Percentiles rank a stretch among this genome's conserved stretches.
These are phyloP conservation scores for Stylophora pistillata DNA, from an alignment of 64 coral and sea anemone species.

Conservation along the genomic window DNA sequence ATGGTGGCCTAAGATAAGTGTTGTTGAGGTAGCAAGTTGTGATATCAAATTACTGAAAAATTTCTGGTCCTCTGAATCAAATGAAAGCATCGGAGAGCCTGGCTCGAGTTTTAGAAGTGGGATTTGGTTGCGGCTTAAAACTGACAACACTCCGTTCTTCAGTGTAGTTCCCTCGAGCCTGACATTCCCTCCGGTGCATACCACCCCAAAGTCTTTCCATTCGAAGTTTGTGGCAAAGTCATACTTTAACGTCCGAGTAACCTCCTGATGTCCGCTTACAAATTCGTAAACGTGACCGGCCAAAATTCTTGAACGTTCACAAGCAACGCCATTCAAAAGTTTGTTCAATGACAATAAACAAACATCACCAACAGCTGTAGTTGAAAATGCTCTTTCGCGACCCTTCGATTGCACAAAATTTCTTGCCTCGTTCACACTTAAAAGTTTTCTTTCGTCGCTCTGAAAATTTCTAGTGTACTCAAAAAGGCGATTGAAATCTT, in stretches of 20 bases:
- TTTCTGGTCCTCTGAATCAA: constrained; percentile 62
- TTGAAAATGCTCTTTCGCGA: constrained; percentile 9
- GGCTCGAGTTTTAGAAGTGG: constrained; percentile 63
- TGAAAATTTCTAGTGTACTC: constrained; percentile 63
- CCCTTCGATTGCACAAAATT: constrained; percentile 10
- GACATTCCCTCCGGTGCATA: neutral
- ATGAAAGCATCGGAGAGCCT: constrained; percentile 52
- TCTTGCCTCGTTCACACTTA: constrained; percentile 37
- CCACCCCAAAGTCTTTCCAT: constrained; percentile 72
- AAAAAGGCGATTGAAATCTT: constrained; percentile 82
- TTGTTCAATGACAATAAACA: constrained; percentile 61
- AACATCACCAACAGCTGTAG: constrained; percentile 7
- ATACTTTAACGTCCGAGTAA: constrained; percentile 54
- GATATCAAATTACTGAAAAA: constrained; percentile 76
- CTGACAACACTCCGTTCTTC: constrained; percentile 65
- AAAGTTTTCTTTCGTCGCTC: constrained; percentile 42
- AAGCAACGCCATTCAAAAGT: constrained; percentile 71
- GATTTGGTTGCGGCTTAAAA: constrained; percentile 29
- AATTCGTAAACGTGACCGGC: constrained; percentile 50
- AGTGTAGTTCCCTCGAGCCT: neutral
- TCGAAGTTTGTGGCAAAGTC: constrained; percentile 50
- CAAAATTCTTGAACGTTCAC: constrained; percentile 63
- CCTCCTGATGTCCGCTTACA: constrained; percentile 69
- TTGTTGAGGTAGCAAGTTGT: constrained; percentile 68
- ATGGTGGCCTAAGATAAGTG: constrained; percentile 53